Evolutionary conservation across 2,113 vertebrate species (phyloP), one percentile per base, ranked within the genome.

Genomic region (Pavo muticus): DNA sequence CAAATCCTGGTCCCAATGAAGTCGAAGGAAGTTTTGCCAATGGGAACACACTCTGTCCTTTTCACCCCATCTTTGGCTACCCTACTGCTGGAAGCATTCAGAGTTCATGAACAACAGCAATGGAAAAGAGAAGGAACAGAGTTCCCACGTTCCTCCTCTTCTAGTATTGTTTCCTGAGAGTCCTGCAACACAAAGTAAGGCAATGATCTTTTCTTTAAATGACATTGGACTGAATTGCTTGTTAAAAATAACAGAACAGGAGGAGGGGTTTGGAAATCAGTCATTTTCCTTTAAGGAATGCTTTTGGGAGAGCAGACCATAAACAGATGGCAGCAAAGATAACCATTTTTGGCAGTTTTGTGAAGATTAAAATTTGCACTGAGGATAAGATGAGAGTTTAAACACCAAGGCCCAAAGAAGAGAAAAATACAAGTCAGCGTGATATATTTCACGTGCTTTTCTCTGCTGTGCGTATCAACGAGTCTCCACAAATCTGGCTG

Each of bases 191-290:
- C 2, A 1, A 45, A 91, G 90, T 45, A 92, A 84, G 27, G 79
- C 44, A 72, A 59, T 56, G 79, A 94, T 89, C 90, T 82, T 89
- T 92, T 90, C 82, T 91, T 75, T 73, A 84, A 85, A 87, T 0
- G 35, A 61, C 83, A 75, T 71, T 9, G 24, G 48, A 30, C 84
- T 86, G 74, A 90, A 72, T 21, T 75, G 80, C 74, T 76, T 86
- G 64, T 95, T 96, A 93, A 93, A 96, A 97, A 94, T 94, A 96
- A 94, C 82, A 84, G 84, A 84, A 68, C 52, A 87, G 89, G n/a
- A 87, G 88, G 91, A 93, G 73, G 89, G 73, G 30, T 56, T 93
- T 92, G 76, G 78, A 88, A 92, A 91, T 92, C 90, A 92, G 81
- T 84, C 59, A 74, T 73, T 86, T 82, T 87, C 82, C 63, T 87